Evolutionary conservation across 2,797 vertebrate species (phyloP).

Genomic region (Siniperca undulata): DNA sequence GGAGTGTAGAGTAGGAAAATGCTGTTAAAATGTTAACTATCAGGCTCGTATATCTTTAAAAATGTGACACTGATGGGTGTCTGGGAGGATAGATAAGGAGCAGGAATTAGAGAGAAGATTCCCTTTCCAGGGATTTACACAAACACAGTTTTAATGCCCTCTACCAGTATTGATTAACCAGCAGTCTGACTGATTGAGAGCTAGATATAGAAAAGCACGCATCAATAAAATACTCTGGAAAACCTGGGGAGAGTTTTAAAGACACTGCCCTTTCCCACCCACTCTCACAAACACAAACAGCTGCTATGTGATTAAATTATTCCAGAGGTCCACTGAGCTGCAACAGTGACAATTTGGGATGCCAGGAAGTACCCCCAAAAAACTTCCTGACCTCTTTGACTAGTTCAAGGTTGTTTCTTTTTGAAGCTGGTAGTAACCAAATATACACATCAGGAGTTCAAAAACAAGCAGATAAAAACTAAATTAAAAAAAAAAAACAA

Average conservation of each 20-base stretch:
- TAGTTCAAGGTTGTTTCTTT: background rate
- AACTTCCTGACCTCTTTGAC: background rate
- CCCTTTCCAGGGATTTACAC: slow-evolving; percentile 58
- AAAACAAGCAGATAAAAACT: background rate
- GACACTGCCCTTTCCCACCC: slow-evolving; percentile 13
- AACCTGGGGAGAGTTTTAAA: slow-evolving; percentile 55
- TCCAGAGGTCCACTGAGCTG: slow-evolving; percentile 3
- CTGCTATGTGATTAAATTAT: slow-evolving; percentile 11
- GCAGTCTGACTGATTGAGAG: slow-evolving; percentile 73
- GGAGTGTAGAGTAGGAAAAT: slow-evolving; percentile 18
- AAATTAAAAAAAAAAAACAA: background rate
- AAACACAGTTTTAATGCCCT: slow-evolving; percentile 74
- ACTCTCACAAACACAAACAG: slow-evolving; percentile 30
- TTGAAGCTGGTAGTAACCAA: background rate
- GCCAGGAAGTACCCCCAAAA: background rate
- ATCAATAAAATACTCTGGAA: slow-evolving; percentile 67
- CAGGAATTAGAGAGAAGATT: slow-evolving; percentile 63
- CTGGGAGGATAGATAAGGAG: slow-evolving; percentile 76
- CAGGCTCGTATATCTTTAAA: slow-evolving; percentile 61
- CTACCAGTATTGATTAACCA: slow-evolving; percentile 75
- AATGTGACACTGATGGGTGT: slow-evolving; percentile 75
- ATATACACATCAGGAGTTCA: background rate
- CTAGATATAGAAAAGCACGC: slow-evolving; percentile 69
- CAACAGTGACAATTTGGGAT: slow-evolving; percentile 4
- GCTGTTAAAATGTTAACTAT: slow-evolving; percentile 63